Percentiles rank a stretch among this genome's conserved stretches.
Conservation (phyloP, 2,888 invertebrate species). For the Cerceris rybyensis region DNA sequence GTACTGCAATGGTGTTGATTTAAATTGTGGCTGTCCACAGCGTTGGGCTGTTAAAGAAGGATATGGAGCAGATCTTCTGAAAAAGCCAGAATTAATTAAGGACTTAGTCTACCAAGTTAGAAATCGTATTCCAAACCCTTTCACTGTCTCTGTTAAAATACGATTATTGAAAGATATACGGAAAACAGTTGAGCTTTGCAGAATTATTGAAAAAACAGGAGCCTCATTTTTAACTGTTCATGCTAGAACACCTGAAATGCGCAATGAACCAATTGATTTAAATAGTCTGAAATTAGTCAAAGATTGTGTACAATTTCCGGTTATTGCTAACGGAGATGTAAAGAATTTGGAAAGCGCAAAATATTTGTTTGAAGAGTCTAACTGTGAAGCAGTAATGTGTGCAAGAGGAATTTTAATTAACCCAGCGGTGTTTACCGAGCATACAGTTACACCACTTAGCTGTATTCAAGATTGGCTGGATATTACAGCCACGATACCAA, state of each 20-base stretch:
- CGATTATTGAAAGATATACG: slow-evolving; percentile 88
- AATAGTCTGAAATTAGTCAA: slow-evolving; percentile 88
- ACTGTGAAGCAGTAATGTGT: slow-evolving; percentile 93
- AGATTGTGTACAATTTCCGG: slow-evolving; percentile 89
- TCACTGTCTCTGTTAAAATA: slow-evolving; percentile 96
- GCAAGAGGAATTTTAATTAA: slow-evolving; percentile 95
- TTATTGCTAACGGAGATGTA: slow-evolving; percentile 97
- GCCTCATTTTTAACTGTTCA: slow-evolving; percentile 95
- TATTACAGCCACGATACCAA: slow-evolving; percentile 84
- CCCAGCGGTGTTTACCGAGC: slow-evolving; percentile 93
- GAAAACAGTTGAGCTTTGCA: slow-evolving; percentile 91
- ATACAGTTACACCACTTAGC: slow-evolving; percentile 86
- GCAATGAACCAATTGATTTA: slow-evolving; percentile 88
- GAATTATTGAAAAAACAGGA: slow-evolving; percentile 92
- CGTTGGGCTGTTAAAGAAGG: slow-evolving; percentile 96
- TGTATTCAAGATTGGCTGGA: slow-evolving; percentile 93
- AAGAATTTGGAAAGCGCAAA: slow-evolving; percentile 89
- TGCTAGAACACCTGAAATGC: slow-evolving; percentile 94
- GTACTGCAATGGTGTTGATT: slow-evolving; percentile 95
- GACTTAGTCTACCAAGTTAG: slow-evolving; percentile 91
- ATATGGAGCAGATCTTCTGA: slow-evolving; percentile 92
- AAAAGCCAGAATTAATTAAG: slow-evolving; percentile 91
- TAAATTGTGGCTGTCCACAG: slow-evolving; percentile 99
- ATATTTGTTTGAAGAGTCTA: slow-evolving; percentile 86
- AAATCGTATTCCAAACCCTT: slow-evolving; percentile 88